Conservation (phyloP, 35 echinoderm and acorn worm species). For the Ophioderma brevispina region DNA sequence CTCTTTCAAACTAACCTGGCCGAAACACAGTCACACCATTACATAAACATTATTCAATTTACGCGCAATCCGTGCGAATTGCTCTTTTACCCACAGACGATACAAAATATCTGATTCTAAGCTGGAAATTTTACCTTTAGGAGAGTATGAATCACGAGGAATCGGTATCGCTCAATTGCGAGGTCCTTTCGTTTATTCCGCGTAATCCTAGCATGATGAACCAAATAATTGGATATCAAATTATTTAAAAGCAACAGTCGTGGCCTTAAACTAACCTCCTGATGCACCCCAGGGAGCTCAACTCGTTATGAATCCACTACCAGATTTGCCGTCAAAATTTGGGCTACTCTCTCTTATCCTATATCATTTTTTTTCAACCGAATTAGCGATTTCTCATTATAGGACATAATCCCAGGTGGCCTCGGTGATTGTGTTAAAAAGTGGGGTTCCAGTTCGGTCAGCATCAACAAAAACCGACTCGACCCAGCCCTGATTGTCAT, state of each 20-base stretch:
- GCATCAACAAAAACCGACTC: neutral
- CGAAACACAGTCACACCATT: neutral
- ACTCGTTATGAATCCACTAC: neutral
- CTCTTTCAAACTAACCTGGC: no score
- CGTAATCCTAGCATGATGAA: neutral
- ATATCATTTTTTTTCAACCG: neutral
- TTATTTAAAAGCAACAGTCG: constrained; percentile 1
- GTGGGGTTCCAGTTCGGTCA: neutral
- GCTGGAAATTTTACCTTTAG: neutral
- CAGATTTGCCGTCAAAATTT: neutral
- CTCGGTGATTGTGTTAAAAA: neutral
- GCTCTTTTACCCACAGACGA: neutral
- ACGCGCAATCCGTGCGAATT: neutral
- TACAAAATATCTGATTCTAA: neutral
- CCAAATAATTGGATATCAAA: constrained; percentile 4
- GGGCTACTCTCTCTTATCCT: neutral
- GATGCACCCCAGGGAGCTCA: neutral
- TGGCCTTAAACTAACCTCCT: neutral
- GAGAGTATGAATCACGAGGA: neutral
- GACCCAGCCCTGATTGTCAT: neutral
- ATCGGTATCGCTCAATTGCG: neutral
- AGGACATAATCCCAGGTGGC: neutral
- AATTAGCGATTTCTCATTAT: neutral
- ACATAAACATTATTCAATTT: neutral
- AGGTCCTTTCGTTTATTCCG: neutral